phyloP scores from a whole-genome alignment of 2,113 vertebrate species.

The Meriones unguiculatus region DNA sequence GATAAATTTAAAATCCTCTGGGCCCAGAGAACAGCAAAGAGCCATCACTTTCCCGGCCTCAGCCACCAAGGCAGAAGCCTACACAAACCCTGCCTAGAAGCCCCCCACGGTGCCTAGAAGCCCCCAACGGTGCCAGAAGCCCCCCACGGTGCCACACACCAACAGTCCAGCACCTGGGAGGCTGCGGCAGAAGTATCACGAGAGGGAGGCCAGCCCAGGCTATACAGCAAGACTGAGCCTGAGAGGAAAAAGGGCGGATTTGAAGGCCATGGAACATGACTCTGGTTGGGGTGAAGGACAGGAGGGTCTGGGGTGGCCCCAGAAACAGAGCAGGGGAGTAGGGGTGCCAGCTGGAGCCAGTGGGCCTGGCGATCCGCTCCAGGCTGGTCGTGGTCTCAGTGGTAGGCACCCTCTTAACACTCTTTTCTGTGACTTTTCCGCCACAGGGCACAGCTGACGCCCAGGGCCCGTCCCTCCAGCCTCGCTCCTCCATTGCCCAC shows the following conservation, averaged over 20 bases:
- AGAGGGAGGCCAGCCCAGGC: background rate
- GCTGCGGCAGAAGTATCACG: background rate
- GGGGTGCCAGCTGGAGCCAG: too few relatives aligned
- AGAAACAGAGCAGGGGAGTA: background rate
- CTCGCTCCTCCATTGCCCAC: background rate
- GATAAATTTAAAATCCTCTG: background rate
- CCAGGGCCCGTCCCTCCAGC: background rate
- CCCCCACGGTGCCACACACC: too few relatives aligned
- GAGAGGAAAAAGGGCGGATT: background rate
- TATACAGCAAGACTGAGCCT: background rate
- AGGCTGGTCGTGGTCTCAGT: accelerated
- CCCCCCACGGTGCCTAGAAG: too few relatives aligned
- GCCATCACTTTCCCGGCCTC: background rate
- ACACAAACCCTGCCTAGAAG: background rate
- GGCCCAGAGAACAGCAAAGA: background rate
- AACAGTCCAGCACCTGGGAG: too few relatives aligned
- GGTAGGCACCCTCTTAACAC: accelerated
- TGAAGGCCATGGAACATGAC: background rate
- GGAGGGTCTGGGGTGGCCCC: background rate
- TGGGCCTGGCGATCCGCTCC: background rate
- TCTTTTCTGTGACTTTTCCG: background rate
- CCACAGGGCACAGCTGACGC: background rate
- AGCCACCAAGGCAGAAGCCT: background rate
- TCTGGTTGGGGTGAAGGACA: background rate
- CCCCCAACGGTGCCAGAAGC: too few relatives aligned